Conservation (phyloP, 2,113 vertebrate species). For the Scophthalmus maximus region DNA sequence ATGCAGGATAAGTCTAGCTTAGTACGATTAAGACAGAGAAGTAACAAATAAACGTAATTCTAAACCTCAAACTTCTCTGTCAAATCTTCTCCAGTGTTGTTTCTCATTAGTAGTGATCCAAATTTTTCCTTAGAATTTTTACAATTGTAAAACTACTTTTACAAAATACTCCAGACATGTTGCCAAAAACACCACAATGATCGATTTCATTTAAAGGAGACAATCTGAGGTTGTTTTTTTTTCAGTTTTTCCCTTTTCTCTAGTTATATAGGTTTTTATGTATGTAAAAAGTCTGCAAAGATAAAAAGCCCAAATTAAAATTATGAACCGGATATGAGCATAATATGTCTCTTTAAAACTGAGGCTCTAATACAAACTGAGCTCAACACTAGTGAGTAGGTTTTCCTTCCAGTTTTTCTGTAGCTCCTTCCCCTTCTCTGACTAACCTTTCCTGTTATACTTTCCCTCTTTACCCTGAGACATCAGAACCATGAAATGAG, state of each 20-base stretch:
- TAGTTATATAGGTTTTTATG: too few relatives aligned
- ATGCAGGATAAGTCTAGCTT: too few relatives aligned
- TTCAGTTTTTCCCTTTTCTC: too few relatives aligned
- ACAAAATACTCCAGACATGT: background rate
- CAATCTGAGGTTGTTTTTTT: too few relatives aligned
- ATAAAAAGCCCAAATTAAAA: too few relatives aligned
- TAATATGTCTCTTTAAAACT: too few relatives aligned
- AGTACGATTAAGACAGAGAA: background rate
- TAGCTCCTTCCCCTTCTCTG: conserved; percentile 1
- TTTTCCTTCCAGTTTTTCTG: background rate
- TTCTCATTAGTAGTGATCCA: background rate
- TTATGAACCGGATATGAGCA: too few relatives aligned
- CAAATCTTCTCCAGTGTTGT: background rate
- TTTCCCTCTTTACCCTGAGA: conserved; percentile 4
- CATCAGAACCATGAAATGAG: conserved; percentile 63
- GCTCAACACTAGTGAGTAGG: background rate
- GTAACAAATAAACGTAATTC: background rate
- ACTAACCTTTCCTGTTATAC: conserved; percentile 50
- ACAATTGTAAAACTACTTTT: background rate
- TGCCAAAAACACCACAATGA: background rate
- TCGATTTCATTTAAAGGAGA: background rate
- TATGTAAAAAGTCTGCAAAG: too few relatives aligned
- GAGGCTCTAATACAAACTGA: background rate
- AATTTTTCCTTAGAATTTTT: background rate
- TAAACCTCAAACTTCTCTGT: background rate